Conservation (phyloP, 2,797 vertebrate genomes). For the Gymnopithys bicolor region DNA sequence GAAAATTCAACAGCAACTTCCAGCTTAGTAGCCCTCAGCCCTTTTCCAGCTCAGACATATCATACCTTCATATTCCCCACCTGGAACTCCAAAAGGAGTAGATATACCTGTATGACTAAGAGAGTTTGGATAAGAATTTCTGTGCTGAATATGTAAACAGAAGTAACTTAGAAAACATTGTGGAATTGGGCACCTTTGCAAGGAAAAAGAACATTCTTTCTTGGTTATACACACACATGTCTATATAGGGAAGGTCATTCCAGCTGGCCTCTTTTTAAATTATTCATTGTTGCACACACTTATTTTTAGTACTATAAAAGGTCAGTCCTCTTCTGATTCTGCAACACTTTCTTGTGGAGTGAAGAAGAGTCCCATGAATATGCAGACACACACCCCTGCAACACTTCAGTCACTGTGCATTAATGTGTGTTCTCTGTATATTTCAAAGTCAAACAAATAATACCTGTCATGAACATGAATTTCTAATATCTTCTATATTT, state of each 20-base stretch:
- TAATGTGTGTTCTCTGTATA: slow-evolving; percentile 78
- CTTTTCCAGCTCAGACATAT: background rate
- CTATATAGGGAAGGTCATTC: background rate
- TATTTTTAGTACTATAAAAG: slow-evolving; percentile 68
- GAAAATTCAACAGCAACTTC: background rate
- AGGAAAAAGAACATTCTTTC: slow-evolving; percentile 42
- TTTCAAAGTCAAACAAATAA: slow-evolving; percentile 85
- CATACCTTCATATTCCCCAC: background rate
- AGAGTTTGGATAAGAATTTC: slow-evolving; percentile 5
- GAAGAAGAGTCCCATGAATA: slow-evolving; percentile 75
- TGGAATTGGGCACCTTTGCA: background rate
- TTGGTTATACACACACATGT: background rate
- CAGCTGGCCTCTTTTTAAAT: slow-evolving; percentile 59
- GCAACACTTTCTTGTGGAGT: slow-evolving; percentile 56
- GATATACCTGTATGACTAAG: background rate
- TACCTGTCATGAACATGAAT: slow-evolving; percentile 82
- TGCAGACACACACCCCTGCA: slow-evolving; percentile 67
- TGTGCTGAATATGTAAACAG: slow-evolving; percentile 8
- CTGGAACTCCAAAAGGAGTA: background rate
- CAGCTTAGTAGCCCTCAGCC: background rate
- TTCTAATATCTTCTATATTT: slow-evolving; percentile 82
- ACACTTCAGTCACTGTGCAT: slow-evolving; percentile 75
- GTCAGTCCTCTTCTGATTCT: slow-evolving; percentile 67
- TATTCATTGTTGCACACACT: slow-evolving; percentile 69
- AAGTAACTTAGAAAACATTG: slow-evolving; percentile 48